A percentile compares a stretch with the other conserved stretches of the same genome.
Evolutionary conservation across 1,140 invertebrate species (phyloP).

Genomic region (Acarapis woodi): DNA sequence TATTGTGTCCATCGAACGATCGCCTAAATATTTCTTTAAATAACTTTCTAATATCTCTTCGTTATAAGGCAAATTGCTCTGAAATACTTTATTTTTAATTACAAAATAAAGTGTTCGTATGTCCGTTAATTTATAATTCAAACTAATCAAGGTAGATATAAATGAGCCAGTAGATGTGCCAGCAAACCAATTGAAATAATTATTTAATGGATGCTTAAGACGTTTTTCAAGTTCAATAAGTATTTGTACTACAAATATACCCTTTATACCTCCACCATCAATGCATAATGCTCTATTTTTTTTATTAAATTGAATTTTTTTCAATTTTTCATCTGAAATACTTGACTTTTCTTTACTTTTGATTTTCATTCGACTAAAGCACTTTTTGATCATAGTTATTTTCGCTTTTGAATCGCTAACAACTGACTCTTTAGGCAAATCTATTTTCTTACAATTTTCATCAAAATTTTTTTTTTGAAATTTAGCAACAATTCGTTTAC

Average conservation of each 20-base stretch:
- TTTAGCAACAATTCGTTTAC: background rate
- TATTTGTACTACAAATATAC: slow-evolving; percentile 55
- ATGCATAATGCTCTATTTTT: slow-evolving; percentile 1
- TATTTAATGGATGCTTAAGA: slow-evolving; percentile 31
- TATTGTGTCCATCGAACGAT: slow-evolving; percentile 14
- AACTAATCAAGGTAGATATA: slow-evolving; percentile 37
- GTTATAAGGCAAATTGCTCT: slow-evolving; percentile 45
- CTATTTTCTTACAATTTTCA: background rate
- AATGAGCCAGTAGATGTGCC: slow-evolving; percentile 93
- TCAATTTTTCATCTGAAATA: background rate
- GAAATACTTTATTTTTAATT: slow-evolving; percentile 70
- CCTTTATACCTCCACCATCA: slow-evolving; percentile 64
- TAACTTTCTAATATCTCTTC: slow-evolving; percentile 55
- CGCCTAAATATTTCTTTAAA: slow-evolving; percentile 57
- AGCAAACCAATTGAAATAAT: slow-evolving; percentile 83
- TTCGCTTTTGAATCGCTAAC: too few relatives aligned
- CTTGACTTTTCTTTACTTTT: background rate
- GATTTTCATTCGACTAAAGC: background rate
- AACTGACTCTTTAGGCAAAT: background rate
- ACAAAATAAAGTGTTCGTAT: slow-evolving; percentile 54
- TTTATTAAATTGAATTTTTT: background rate
- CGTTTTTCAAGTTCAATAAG: slow-evolving; percentile 49
- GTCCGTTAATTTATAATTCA: slow-evolving; percentile 19
- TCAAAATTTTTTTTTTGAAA: background rate
- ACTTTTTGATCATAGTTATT: too few relatives aligned